Evolutionary conservation across 2,797 vertebrate species (phyloP).

Genomic region (Spheniscus humboldti): DNA sequence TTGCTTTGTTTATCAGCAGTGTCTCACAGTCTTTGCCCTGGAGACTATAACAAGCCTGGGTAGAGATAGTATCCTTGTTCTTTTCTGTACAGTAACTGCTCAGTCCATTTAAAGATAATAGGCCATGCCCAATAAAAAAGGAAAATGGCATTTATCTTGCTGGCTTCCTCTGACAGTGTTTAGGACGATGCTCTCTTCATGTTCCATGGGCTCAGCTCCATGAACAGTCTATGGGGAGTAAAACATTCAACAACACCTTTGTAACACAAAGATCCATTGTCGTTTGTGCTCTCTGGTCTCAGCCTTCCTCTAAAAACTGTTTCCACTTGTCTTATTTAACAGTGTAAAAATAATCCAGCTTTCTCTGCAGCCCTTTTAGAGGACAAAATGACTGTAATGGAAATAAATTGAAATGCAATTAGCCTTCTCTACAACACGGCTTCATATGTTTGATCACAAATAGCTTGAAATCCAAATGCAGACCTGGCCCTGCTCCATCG

Average conservation of each 20-base stretch:
- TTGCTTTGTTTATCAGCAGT: constrained; percentile 30
- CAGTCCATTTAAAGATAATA: constrained; percentile 37
- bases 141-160: constrained; percentile 13
- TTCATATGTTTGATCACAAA: constrained; percentile 34
- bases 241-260: constrained; percentile 31
- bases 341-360: constrained; percentile 14
- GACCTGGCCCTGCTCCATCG: not conserved
- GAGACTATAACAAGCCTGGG: constrained; percentile 7
- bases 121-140: constrained; percentile 16
- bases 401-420: constrained; percentile 39
- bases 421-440: not conserved
- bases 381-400: not conserved
- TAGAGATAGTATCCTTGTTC: constrained; percentile 25
- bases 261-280: constrained; percentile 31
- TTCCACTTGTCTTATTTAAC: constrained; percentile 19
- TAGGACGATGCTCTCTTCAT: constrained; percentile 10
- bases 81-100: constrained; percentile 7
- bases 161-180: constrained; percentile 3
- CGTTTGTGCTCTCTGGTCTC: constrained; percentile 3
- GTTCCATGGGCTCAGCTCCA: not conserved
- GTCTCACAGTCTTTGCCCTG: constrained; percentile 4
- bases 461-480: constrained; percentile 12
- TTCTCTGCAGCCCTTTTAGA: constrained; percentile 22
- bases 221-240: not conserved
- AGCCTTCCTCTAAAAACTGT: not conserved